Evolutionary conservation across 1,140 invertebrate genomes (phyloP), one percentile per base, ranked within the genome.

Genomic region (Thaumetopoea pityocampa): DNA sequence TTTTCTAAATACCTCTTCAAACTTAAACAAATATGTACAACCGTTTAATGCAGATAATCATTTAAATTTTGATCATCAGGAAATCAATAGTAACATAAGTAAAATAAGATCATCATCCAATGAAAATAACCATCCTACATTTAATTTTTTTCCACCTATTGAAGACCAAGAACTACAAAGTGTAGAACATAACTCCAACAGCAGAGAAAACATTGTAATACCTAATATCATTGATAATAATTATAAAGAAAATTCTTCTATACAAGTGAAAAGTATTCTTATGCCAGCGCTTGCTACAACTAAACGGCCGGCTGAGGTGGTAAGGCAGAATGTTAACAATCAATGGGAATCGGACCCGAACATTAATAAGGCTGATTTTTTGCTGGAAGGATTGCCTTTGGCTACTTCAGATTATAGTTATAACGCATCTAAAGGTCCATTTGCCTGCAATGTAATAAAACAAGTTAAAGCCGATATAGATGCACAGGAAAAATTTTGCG

Each of bases 401-500:
- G 24, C 45, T 7, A 33, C 22, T 28, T 33, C 48, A 10, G 19
- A 38, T 11, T 54, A 63, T 19, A 54, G 41, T n/a, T 62, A 64
- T 30, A 67, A 55, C 28, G 14, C 38, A 3, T 45, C 60, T 7
- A 22, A 29, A 1, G 33, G 49, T 41, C 42, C 51, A 1, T 54
- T 50, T 10, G 44, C 32, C 24, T 82, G 78, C 28, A 42, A 33
- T n/a, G 5, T 36, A 19, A 27, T 78, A 19, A 14, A 42, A 16
- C 45, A 57, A 41, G 38, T 27, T 8, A 59, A 52, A 30, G 38
- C 62, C 2, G 67, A 78, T 18, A 72, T 82, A n/a, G 62, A 78
- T 11, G 59, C 56, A 8, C 57, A 71, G 40, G 50, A 59, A 11
- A 69, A 41, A 45, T 79, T 72, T 62, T 27, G 40, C 2, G 34